Percentiles rank a stretch among this genome's conserved stretches.
These are phyloP conservation scores for Synanthedon andrenaeformis DNA, from an alignment of 2,888 invertebrate species.

Conservation along the genomic window DNA sequence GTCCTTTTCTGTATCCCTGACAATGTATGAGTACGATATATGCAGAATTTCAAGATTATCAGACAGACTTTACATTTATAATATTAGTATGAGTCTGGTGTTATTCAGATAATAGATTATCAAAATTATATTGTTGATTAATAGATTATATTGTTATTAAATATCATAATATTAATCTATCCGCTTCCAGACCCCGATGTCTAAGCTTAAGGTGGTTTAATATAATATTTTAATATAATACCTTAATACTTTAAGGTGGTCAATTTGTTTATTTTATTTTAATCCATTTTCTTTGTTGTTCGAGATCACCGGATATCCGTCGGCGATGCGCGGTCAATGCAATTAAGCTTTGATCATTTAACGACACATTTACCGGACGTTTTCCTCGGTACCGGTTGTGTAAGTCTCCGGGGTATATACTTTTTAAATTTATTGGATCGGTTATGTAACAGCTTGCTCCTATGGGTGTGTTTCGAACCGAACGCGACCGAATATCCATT, in stretches of 20 bases:
- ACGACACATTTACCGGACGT: slow-evolving; percentile 50
- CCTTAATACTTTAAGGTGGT: slow-evolving; percentile 11
- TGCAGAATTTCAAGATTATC: too few species aligned
- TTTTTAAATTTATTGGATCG: not conserved
- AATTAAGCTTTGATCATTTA: slow-evolving; percentile 65
- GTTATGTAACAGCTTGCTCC: not conserved
- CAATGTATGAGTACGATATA: too few species aligned
- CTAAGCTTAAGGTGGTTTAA: slow-evolving; percentile 4
- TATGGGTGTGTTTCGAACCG: not conserved
- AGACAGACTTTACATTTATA: too few species aligned
- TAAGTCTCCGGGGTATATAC: slow-evolving; percentile 6
- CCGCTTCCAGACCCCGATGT: too few species aligned
- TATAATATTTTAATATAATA: too few species aligned
- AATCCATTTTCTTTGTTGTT: slow-evolving; percentile 53
- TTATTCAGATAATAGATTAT: too few species aligned
- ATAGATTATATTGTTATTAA: too few species aligned
- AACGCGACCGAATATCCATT: not conserved
- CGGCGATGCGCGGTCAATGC: slow-evolving; percentile 49
- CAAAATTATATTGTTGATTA: too few species aligned
- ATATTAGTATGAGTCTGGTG: too few species aligned
- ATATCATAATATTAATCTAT: too few species aligned
- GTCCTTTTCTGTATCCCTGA: too few species aligned
- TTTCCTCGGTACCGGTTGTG: slow-evolving; percentile 22
- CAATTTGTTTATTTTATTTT: slow-evolving; percentile 44
- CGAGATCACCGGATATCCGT: slow-evolving; percentile 53